These are phyloP conservation scores for Pelecanoides urinatrix DNA, from an alignment of 2,113 vertebrate species.

Conservation along the genomic window DNA sequence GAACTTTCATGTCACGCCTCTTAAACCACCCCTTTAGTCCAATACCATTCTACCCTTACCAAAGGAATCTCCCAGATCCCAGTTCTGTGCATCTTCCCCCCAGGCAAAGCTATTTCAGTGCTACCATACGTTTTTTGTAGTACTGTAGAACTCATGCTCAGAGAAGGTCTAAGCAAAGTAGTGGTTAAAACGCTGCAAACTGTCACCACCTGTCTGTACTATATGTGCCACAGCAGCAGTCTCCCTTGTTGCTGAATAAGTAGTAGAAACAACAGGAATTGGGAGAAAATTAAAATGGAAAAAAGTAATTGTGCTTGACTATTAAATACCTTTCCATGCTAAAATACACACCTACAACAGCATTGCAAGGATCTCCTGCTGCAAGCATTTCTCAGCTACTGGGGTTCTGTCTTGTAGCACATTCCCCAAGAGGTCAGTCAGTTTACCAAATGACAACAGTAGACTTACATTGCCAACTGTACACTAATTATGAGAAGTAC, in stretches of 20 bases:
- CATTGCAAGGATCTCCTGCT: neutral
- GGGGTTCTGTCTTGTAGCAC: neutral
- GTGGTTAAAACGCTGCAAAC: neutral
- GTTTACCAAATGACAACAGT: neutral
- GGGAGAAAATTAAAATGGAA: neutral
- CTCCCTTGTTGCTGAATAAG: neutral
- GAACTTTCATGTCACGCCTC: neutral
- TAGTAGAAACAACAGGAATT: neutral
- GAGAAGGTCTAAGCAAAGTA: neutral
- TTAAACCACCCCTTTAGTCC: neutral
- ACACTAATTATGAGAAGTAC: neutral
- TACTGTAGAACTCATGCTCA: neutral
- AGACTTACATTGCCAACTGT: neutral
- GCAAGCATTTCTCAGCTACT: neutral
- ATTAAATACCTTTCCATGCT: neutral
- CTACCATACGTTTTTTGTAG: neutral
- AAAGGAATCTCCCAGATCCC: neutral
- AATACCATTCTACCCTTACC: neutral
- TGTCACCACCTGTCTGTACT: neutral
- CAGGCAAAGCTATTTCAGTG: neutral
- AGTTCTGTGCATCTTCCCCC: neutral
- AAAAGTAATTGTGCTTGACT: neutral
- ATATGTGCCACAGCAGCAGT: neutral
- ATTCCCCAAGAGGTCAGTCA: neutral
- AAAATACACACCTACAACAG: neutral